Conservation (phyloP, 2,797 vertebrate genomes). For the Podargus strigoides region DNA sequence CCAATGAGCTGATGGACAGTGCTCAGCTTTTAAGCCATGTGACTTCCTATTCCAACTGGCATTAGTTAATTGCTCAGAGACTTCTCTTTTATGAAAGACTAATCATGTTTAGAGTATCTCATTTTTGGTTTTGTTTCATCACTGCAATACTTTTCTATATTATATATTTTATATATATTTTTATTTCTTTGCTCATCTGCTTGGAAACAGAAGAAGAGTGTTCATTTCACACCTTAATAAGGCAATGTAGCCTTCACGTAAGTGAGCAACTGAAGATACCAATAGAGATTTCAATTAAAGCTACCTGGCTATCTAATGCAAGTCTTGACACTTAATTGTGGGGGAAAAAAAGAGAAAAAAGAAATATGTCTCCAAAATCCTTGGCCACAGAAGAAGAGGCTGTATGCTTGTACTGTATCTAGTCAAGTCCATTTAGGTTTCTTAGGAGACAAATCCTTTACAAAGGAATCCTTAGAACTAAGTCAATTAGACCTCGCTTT, state of each 20-base stretch:
- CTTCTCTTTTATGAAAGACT: not conserved
- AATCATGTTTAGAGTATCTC: conserved; percentile 77
- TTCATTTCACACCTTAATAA: conserved; percentile 99
- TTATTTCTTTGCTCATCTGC: conserved; percentile 94
- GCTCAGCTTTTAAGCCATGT: not conserved
- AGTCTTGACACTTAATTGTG: conserved; percentile 82
- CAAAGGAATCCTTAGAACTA: not conserved
- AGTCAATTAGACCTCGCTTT: not conserved
- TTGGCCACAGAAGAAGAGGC: conserved; percentile 44
- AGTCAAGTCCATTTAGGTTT: not conserved
- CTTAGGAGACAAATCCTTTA: conserved; percentile 11
- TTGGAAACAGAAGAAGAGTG: conserved; percentile 99
- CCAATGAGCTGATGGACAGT: not conserved
- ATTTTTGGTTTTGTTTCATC: conserved; percentile 85
- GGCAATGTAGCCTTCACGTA: conserved; percentile 99
- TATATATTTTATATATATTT: conserved; percentile 81
- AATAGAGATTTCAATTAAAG: conserved; percentile 69
- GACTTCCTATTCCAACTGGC: not conserved
- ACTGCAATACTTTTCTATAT: conserved; percentile 85
- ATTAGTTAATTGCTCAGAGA: not conserved
- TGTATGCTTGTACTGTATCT: not conserved
- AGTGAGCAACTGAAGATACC: conserved; percentile 99
- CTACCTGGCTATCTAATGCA: conserved; percentile 84
- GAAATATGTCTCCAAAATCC: conserved; percentile 76
- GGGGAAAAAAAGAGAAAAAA: conserved; percentile 61